These are phyloP conservation scores for Xylocopa sonorina DNA, from an alignment of 1,140 invertebrate genomes.

Conservation along the genomic window DNA sequence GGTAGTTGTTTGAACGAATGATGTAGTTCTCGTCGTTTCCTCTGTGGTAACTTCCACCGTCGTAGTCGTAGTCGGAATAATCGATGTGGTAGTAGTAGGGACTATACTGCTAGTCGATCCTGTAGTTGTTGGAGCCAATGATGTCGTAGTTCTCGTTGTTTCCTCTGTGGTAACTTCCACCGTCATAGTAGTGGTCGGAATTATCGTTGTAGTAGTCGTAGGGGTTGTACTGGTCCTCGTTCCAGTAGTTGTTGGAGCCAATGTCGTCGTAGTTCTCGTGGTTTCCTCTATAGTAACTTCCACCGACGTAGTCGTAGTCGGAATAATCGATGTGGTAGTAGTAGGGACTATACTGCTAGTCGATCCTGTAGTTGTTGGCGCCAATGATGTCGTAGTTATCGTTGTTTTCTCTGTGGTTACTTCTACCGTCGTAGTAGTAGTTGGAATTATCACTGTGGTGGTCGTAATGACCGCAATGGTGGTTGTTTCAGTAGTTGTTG, in stretches of 20 bases:
- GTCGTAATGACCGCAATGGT: fast-evolving
- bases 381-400: neutral
- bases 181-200: neutral
- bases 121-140: neutral
- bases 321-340: neutral
- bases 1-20: neutral
- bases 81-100: too few species aligned
- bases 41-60: neutral
- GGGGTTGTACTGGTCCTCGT: too few species aligned
- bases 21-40: neutral
- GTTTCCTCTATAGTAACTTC: neutral
- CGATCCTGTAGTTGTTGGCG: neutral
- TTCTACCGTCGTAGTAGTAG: neutral
- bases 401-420: neutral
- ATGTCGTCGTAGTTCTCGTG: fast-evolving
- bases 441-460: neutral
- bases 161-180: neutral
- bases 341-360: neutral
- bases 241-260: too few species aligned
- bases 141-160: too few species aligned
- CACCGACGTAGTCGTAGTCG: neutral
- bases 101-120: fast-evolving
- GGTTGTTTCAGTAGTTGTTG: neutral
- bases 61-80: neutral
- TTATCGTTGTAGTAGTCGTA: too few species aligned